Evolutionary conservation across 2,113 vertebrate genomes (phyloP).

Genomic region (Arothron firmamentum): DNA sequence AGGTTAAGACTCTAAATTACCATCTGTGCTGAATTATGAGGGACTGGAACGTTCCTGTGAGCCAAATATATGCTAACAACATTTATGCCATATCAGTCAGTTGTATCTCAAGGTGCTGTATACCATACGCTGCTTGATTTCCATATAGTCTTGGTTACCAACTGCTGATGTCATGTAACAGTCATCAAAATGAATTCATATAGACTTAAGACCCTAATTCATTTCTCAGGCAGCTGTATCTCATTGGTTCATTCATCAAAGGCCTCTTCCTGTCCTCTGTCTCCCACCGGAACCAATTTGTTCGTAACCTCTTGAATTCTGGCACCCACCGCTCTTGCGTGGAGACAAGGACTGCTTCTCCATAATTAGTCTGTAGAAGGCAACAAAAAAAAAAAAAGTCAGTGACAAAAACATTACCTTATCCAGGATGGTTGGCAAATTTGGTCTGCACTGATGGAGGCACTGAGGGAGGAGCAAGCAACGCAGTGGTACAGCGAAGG

Average conservation of each 20-base stretch:
- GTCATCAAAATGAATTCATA: conserved; percentile 39
- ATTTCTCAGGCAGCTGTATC: conserved; percentile 41
- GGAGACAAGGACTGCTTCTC: conserved; percentile 46
- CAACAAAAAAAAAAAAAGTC: conserved; percentile 49
- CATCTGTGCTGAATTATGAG: no score
- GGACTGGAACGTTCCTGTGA: no score
- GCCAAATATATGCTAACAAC: no score
- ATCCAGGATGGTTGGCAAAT: conserved; percentile 55
- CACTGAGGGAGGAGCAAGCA: conserved; percentile 26
- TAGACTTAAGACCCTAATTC: conserved; percentile 27
- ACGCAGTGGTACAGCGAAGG: conserved; percentile 27
- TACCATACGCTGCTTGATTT: conserved; percentile 18
- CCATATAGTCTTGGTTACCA: conserved; percentile 24
- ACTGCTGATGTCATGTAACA: conserved; percentile 14
- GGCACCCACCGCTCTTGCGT: conserved; percentile 48
- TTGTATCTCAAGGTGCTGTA: background rate
- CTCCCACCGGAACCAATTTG: conserved; percentile 72
- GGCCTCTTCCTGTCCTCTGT: conserved; percentile 60
- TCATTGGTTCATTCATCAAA: conserved; percentile 72
- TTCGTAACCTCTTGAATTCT: conserved; percentile 66
- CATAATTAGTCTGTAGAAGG: conserved; percentile 66
- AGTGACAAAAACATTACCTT: conserved; percentile 66
- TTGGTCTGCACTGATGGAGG: conserved; percentile 23
- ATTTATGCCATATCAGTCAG: no score
- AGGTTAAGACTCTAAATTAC: no score